phyloP scores from a whole-genome alignment of 1,140 invertebrate species.

The Diuraphis noxia region DNA sequence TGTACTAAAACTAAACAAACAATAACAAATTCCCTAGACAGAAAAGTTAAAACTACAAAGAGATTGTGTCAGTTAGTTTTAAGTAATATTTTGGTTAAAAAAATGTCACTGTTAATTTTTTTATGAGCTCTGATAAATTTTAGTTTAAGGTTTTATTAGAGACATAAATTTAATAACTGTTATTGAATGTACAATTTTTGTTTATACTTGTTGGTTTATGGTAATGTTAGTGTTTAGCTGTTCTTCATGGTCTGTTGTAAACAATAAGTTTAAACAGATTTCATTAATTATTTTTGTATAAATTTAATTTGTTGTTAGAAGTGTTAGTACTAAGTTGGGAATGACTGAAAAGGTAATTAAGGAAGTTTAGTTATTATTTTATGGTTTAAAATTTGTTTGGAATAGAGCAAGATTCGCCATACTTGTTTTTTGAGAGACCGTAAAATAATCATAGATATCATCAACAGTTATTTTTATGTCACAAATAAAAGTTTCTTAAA shows the following conservation, averaged over 20 bases:
- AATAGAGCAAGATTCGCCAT: not conserved
- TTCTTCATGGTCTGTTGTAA: not conserved
- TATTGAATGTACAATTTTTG: not conserved
- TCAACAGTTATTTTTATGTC: not conserved
- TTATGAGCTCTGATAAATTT: not conserved
- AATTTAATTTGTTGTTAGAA: not conserved
- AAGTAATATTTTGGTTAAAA: not conserved
- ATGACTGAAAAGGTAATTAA: not conserved
- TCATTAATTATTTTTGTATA: slow-evolving; percentile 6
- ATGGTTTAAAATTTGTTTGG: not conserved
- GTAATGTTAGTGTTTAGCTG: not conserved
- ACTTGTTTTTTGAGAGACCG: not conserved
- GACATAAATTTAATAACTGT: not conserved
- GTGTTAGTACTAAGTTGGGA: not conserved
- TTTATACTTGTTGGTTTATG: not conserved
- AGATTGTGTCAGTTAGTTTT: not conserved
- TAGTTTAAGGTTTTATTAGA: not conserved
- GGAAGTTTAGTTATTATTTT: slow-evolving; percentile 15
- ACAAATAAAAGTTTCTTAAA: not conserved
- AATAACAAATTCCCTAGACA: not conserved
- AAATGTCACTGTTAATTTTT: not conserved
- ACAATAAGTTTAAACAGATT: slow-evolving; percentile 20
- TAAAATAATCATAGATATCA: not conserved
- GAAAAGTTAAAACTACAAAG: not conserved
- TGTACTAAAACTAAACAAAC: not conserved